Percentiles rank a stretch among this genome's conserved stretches.
phyloP scores from a whole-genome alignment of 2,888 invertebrate species.

The Xanthia togata region DNA sequence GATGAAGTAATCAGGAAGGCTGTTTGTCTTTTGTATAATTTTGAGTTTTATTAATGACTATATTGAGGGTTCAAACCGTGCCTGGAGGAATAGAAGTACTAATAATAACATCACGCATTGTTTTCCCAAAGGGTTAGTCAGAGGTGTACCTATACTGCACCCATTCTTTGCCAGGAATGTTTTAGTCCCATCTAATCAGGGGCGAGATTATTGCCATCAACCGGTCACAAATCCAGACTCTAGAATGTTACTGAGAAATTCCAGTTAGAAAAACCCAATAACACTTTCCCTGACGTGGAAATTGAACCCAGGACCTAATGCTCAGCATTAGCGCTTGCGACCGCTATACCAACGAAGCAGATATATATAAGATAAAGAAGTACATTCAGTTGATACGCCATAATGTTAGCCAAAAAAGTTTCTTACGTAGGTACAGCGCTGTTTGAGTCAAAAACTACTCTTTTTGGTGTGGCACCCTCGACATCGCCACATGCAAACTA shows the following conservation, averaged over 20 bases:
- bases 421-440: background rate
- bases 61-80: background rate
- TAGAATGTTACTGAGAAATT: background rate
- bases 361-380: background rate
- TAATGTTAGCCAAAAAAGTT: background rate
- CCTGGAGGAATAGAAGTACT: background rate
- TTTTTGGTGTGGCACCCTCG: background rate
- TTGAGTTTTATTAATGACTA: conserved; percentile 11
- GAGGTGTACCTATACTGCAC: background rate
- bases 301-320: background rate
- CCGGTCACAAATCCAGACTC: background rate
- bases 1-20: conserved; percentile 33
- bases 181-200: background rate
- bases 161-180: no score
- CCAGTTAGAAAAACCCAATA: background rate
- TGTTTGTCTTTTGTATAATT: conserved; percentile 35
- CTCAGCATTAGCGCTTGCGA: background rate
- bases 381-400: background rate
- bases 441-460: background rate
- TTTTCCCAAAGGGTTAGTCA: background rate
- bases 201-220: background rate
- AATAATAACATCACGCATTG: background rate
- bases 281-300: background rate
- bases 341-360: no score
- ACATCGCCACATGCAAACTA: no score